Percentiles rank a stretch among this genome's conserved stretches.
Evolutionary conservation across 2,797 vertebrate species (phyloP).

Genomic region (Novumbra hubbsi): DNA sequence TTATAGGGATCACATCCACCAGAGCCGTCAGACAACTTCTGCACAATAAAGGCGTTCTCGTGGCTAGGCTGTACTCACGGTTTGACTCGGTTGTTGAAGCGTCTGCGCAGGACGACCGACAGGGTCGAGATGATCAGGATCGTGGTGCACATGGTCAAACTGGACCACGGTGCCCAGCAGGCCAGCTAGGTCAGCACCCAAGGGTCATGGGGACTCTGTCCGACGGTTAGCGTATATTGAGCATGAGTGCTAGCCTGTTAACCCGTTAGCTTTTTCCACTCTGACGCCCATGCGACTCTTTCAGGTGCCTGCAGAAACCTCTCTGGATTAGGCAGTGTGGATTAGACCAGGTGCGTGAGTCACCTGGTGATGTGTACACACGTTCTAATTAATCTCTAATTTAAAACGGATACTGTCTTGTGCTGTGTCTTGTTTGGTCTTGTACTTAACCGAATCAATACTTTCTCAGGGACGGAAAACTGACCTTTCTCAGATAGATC

Average conservation of each 20-base stretch:
- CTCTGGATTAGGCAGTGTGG: conserved; percentile 59
- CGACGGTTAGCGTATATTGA: background rate
- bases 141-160: conserved; percentile 84
- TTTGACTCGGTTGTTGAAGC: conserved; percentile 78
- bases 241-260: background rate
- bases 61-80: conserved; percentile 72
- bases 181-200: conserved; percentile 33
- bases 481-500: background rate
- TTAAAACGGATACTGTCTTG: no score
- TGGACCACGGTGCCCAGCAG: conserved; percentile 21
- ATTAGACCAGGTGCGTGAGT: conserved; percentile 63
- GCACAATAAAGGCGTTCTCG: no score
- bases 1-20: background rate
- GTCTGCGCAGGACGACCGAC: conserved; percentile 77
- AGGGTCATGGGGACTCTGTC: conserved; percentile 32
- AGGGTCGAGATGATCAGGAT: conserved; percentile 84
- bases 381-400: conserved; percentile 14
- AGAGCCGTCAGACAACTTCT: background rate
- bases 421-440: background rate
- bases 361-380: conserved; percentile 32
- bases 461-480: background rate
- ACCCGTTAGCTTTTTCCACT: background rate
- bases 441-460: background rate
- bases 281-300: background rate
- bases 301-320: conserved; percentile 35